Conservation (phyloP, 2,797 vertebrate species). For the Bradypodion pumilum region DNA sequence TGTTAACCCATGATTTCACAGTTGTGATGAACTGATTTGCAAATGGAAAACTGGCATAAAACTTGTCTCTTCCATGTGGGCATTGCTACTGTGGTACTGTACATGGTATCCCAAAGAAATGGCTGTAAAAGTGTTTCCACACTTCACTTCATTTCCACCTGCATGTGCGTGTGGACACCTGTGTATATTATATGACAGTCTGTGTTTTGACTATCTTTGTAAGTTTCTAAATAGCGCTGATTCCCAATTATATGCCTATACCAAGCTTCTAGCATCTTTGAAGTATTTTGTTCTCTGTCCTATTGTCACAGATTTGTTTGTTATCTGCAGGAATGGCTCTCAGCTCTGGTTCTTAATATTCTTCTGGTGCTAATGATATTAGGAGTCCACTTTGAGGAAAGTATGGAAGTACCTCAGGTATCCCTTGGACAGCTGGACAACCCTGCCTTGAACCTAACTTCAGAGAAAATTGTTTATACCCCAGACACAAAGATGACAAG, state of each 20-base stretch:
- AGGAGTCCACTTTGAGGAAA: accelerated
- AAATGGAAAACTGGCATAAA: too few relatives aligned
- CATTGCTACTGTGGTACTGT: too few relatives aligned
- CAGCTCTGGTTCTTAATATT: slow-evolving; percentile 59
- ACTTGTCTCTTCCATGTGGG: too few relatives aligned
- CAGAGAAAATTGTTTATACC: slow-evolving; percentile 53
- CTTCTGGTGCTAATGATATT: accelerated
- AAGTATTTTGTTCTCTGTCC: accelerated
- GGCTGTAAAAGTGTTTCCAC: too few relatives aligned
- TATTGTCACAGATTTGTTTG: neutral
- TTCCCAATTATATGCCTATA: accelerated
- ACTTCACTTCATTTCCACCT: too few relatives aligned
- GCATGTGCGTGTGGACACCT: too few relatives aligned
- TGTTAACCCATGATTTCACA: too few relatives aligned
- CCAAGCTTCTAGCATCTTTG: neutral
- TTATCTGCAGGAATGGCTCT: slow-evolving; percentile 68
- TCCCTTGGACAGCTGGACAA: slow-evolving; percentile 64
- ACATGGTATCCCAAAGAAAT: too few relatives aligned
- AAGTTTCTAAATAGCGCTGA: neutral
- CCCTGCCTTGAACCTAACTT: slow-evolving; percentile 51
- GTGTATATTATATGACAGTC: too few relatives aligned
- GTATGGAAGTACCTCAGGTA: slow-evolving; percentile 43
- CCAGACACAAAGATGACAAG: slow-evolving; percentile 60
- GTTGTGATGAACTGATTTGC: too few relatives aligned
- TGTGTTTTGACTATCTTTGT: neutral